phyloP scores from a whole-genome alignment of 2,113 vertebrate species.

The Scomber colias region DNA sequence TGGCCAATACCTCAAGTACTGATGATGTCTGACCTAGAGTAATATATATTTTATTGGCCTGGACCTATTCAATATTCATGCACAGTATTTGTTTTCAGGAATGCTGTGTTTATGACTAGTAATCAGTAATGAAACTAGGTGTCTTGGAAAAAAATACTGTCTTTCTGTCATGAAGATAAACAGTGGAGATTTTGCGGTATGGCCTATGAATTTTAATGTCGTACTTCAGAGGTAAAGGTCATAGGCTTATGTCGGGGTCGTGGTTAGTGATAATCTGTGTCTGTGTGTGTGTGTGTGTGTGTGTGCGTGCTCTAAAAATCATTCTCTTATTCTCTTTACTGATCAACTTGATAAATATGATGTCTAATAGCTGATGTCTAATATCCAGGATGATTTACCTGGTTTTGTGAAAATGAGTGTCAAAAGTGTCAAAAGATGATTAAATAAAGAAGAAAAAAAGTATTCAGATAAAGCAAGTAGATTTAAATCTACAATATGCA shows the following conservation, averaged over 20 bases:
- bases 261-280: background rate
- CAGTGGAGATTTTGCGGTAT: slow-evolving; percentile 11
- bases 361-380: slow-evolving; percentile 4
- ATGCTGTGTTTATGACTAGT: slow-evolving; percentile 12
- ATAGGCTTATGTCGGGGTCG: slow-evolving; percentile 36
- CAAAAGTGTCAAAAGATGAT: background rate
- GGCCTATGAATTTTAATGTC: slow-evolving; percentile 53
- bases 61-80: slow-evolving; percentile 14
- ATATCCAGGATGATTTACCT: background rate
- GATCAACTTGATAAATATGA: slow-evolving; percentile 5
- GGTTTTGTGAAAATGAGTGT: background rate
- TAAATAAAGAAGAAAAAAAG: no score
- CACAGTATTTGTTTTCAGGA: slow-evolving; percentile 15
- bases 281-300: background rate
- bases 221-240: slow-evolving; percentile 52
- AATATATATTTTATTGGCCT: background rate
- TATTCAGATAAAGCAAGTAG: background rate
- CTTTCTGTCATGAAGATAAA: slow-evolving; percentile 38
- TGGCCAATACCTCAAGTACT: background rate
- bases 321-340: background rate
- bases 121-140: slow-evolving; percentile 25
- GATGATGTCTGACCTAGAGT: background rate
- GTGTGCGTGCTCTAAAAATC: slow-evolving; percentile 1
- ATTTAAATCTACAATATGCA: slow-evolving; percentile 16
- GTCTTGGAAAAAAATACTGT: slow-evolving; percentile 14